These are phyloP conservation scores for Microcebus ravelobensis DNA, from an alignment of 2,113 vertebrate species.

Conservation along the genomic window DNA sequence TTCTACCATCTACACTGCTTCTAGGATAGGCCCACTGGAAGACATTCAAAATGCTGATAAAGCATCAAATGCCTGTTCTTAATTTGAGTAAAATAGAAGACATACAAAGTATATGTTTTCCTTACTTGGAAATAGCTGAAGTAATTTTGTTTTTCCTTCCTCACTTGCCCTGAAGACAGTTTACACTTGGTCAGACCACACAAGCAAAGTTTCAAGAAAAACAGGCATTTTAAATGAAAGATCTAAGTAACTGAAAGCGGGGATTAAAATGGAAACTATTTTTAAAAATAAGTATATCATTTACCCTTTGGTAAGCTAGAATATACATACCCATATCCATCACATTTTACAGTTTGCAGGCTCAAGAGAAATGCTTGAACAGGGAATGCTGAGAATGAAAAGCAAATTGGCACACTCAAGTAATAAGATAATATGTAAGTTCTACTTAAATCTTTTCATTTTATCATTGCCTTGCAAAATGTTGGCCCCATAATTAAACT, in stretches of 20 bases:
- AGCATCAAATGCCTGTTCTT: neutral
- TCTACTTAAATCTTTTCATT: constrained; percentile 21
- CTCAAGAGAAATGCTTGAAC: constrained; percentile 21
- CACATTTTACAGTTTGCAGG: neutral
- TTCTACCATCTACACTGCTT: neutral
- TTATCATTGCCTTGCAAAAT: constrained; percentile 15
- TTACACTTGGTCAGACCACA: constrained; percentile 48
- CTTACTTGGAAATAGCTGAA: constrained; percentile 59
- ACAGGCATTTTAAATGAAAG: constrained; percentile 33
- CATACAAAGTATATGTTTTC: neutral
- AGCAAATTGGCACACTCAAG: neutral
- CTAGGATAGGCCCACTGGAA: neutral
- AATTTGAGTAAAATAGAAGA: constrained; percentile 45
- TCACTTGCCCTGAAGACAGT: neutral
- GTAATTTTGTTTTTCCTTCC: constrained; percentile 25
- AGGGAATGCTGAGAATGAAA: constrained; percentile 2
- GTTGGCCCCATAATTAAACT: neutral
- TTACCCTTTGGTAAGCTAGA: neutral
- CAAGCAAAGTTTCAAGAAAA: constrained; percentile 49
- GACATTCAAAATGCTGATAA: neutral
- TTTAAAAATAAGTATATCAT: constrained; percentile 35
- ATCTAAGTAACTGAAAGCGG: constrained; percentile 35
- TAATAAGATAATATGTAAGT: neutral
- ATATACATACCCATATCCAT: neutral
- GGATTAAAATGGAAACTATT: constrained; percentile 47